Evolutionary conservation across 2,113 vertebrate species (phyloP).

Genomic region (Gasterosteus aculeatus): DNA sequence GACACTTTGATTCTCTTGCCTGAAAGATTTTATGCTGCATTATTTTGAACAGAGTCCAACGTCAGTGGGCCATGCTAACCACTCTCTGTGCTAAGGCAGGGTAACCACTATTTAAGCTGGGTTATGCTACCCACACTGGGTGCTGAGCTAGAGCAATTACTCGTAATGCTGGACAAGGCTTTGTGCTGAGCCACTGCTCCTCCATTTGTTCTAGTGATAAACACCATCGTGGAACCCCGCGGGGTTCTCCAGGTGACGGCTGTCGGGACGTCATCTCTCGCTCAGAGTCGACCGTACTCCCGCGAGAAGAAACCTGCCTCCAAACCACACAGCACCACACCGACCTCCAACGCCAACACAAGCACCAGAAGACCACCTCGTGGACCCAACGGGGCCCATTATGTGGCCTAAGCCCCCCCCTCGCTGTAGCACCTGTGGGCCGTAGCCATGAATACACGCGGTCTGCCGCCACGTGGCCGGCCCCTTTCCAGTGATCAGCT

Average conservation of each 20-base stretch:
- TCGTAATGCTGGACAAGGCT: no score
- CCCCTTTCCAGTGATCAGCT: neutral
- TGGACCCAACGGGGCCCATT: conserved; percentile 76
- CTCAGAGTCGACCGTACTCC: conserved; percentile 74
- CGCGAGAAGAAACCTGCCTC: conserved; percentile 74
- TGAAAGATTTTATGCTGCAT: neutral
- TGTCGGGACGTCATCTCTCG: conserved; percentile 48
- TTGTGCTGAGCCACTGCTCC: conserved; percentile 2
- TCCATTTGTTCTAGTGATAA: conserved; percentile 85
- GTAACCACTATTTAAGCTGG: no score
- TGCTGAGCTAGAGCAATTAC: no score
- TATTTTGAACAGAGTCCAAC: neutral
- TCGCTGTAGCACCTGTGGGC: neutral
- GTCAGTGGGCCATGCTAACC: neutral
- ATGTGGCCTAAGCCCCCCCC: conserved; percentile 80
- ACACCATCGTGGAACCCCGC: conserved; percentile 90
- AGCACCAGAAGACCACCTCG: conserved; percentile 65
- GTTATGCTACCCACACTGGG: no score
- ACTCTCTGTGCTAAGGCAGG: no score
- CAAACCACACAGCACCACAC: conserved; percentile 20
- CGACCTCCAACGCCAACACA: conserved; percentile 60
- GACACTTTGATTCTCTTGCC: neutral
- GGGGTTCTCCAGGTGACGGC: conserved; percentile 81
- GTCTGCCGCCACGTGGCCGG: neutral
- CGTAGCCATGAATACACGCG: conserved; percentile 18